Base-by-base conservation (phyloP, 2,888 invertebrate species). In the Amphipoea lucens region DNA sequence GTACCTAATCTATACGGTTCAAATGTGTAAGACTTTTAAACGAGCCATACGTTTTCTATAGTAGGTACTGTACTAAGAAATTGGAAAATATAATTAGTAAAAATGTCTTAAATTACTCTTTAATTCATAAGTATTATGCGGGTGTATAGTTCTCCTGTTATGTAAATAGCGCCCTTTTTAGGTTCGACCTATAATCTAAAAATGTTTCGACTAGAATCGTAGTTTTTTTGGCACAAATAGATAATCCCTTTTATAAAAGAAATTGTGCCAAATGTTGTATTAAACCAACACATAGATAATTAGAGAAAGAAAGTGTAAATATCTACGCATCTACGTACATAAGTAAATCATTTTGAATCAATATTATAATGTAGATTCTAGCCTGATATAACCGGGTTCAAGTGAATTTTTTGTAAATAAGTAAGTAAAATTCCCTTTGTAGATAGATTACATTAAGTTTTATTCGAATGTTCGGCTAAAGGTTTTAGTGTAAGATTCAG, bases 241-340 rank as follows among this genome's bases (percentile, higher is more conserved):
- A 85, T 86, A 83, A 86, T 83, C 77, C 72, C 77, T 80, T 84
- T 87, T 84, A 87, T 80, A 84, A 88, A 87, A 86, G 67, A 86
- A 83, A 90, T 89, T 91, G 93, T 94, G 94, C 93, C 93, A 93
- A 94, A 90, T 89, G 89, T 86, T 91, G 91, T 92, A 94, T 91
- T 91, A 90, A 93, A 91, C 90, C 88, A 92, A 89, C 82, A 83
- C 81, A 90, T 93, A 94, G 93, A 87, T 81, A 92, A 94, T 93
- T 95, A 94, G 92, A 91, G 76, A 70, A 88, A 93, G 90, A 90
- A 94, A 93, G 93, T 85, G 95, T 95, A 95, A 87, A 91, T 91
- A 85, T 74, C 66, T 79, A 88, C 86, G 88, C 91, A 70, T 54
- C 54, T 57, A 88, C 76, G 79, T 89, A 90, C 70, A 84, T 90